Evolutionary conservation across 2,113 vertebrate species (phyloP).

Genomic region (Leptobrachium leishanense): DNA sequence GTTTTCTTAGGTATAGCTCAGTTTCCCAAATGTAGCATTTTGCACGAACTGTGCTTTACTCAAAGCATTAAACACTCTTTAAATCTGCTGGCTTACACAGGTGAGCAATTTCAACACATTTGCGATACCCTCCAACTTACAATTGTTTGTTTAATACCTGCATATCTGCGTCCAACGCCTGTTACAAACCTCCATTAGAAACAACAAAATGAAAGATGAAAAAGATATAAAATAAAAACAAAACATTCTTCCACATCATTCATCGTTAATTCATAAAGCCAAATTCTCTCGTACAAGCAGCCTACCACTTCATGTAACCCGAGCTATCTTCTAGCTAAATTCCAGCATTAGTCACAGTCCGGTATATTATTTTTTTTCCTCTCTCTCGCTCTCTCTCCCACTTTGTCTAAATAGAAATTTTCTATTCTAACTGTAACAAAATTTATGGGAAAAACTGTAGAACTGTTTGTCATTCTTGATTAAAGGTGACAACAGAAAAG

Average conservation of each 20-base stretch:
- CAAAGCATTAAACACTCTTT: too few species aligned
- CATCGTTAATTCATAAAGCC: slow-evolving; percentile 82
- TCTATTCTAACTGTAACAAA: slow-evolving; percentile 64
- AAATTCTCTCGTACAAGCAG: slow-evolving; percentile 82
- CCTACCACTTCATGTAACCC: slow-evolving; percentile 83
- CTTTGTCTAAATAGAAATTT: slow-evolving; percentile 58
- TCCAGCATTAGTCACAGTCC: slow-evolving; percentile 95
- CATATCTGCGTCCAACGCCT: slow-evolving; percentile 73
- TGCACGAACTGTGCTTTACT: too few species aligned
- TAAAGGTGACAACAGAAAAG: slow-evolving; percentile 55
- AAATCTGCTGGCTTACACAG: too few species aligned
- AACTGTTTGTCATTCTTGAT: slow-evolving; percentile 49
- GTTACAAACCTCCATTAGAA: slow-evolving; percentile 67
- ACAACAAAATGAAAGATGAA: slow-evolving; percentile 74
- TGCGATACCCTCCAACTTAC: too few species aligned
- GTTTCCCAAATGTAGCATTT: too few species aligned
- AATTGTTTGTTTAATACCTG: slow-evolving; percentile 71
- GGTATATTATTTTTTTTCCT: slow-evolving; percentile 60
- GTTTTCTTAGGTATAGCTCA: too few species aligned
- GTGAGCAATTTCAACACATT: too few species aligned
- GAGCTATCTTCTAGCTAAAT: slow-evolving; percentile 99
- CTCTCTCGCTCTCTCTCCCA: neutral
- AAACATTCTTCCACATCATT: slow-evolving; percentile 79
- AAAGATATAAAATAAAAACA: slow-evolving; percentile 62
- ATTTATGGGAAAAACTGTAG: slow-evolving; percentile 50